A percentile compares a stretch with the other conserved stretches of the same genome.
phyloP scores from a whole-genome alignment of 2,888 invertebrate genomes.

The Euplagia quadripunctaria region DNA sequence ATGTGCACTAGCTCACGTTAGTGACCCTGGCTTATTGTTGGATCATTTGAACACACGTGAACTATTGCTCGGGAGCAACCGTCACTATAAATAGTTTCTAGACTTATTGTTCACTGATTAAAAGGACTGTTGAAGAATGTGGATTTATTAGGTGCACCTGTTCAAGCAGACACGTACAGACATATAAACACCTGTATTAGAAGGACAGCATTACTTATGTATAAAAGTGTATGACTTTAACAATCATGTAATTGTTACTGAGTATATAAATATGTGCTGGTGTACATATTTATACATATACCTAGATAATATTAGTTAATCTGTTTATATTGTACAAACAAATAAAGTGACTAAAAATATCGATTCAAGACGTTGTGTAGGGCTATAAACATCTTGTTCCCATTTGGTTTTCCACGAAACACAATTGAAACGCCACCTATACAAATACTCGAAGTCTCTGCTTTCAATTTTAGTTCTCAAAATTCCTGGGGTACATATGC shows the following conservation, averaged over 20 bases:
- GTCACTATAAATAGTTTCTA: constrained; percentile 23
- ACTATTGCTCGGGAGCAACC: constrained; percentile 47
- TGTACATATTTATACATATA: neutral
- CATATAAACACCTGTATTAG: neutral
- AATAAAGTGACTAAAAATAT: neutral
- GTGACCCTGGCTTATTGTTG: constrained; percentile 61
- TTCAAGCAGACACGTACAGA: neutral
- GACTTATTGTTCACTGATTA: neutral
- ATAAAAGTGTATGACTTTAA: neutral
- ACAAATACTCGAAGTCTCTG: neutral
- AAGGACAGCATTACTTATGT: neutral
- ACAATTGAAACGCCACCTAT: neutral
- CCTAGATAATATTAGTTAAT: neutral
- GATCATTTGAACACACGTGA: constrained; percentile 43
- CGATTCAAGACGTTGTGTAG: neutral
- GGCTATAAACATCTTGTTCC: neutral
- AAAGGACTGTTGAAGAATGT: neutral
- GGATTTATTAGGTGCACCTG: constrained; percentile 5
- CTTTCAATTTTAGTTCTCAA: neutral
- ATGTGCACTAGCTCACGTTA: constrained; percentile 54
- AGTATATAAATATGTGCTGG: neutral
- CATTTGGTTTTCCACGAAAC: neutral
- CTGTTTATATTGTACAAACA: neutral
- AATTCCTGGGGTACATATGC: no score
- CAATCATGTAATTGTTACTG: neutral